Base-by-base conservation (phyloP, 1,140 invertebrate genomes). In the Stegodyphus dumicola region DNA sequence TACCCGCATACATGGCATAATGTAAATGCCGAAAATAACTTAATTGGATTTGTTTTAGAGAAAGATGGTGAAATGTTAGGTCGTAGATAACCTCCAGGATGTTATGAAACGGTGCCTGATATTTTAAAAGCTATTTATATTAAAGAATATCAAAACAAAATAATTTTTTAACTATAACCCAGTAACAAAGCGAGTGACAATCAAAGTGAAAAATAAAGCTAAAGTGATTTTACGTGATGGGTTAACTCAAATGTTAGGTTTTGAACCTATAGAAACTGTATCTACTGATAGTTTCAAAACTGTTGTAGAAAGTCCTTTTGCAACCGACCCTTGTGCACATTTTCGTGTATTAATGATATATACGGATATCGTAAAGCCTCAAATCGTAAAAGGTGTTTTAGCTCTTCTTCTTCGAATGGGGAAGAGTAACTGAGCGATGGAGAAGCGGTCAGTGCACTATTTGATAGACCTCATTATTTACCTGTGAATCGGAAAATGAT, bases 1-100 rank as follows among this genome's bases (percentile, higher is more conserved):
- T 73, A 73, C n/a, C 70, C 70, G 5, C 70, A 73, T 73, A n/a
- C 70, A 7, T 73, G 70, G 70, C 49, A 51, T 73, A 73, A 73
- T 73, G 51, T 73, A n/a, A 66, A 66, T 17, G 17, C 11, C 6
- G 6, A 66, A 66, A 66, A 66, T 66, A 66, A 66, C n/a, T 66
- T 66, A 66, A 66, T 66, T 7, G 65, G 65, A 66, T 66, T 66
- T 66, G 65, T 10, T 17, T 66, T 66, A 17, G 65, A n/a, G n/a
- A n/a, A n/a, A 10, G 65, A 66, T 17, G 65, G 65, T 10, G n/a
- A 66, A 66, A n/a, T n/a, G 17, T 6, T 66, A 11, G 65, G 65
- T 66, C 7, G 65, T 10, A 7, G 17, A n/a, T 10, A 10, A 6
- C 65, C 65, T 10, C 65, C 65, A 66, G 65, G 65, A 66, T 66